Conservation (phyloP, 92 coral and sea anemone species). For the Actinernus sp. region DNA sequence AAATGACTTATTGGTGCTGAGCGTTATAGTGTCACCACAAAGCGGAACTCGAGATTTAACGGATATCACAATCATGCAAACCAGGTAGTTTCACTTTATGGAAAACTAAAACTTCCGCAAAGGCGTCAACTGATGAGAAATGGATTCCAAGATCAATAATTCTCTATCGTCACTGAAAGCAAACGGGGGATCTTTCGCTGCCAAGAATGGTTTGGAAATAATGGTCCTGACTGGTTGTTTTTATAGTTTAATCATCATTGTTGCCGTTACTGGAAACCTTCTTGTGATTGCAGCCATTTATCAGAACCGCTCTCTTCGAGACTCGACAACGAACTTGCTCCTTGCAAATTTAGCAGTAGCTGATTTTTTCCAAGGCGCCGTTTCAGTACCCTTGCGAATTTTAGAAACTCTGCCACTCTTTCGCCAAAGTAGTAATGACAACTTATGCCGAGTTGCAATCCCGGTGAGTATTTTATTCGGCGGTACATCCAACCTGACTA, state of each 20-base stretch:
- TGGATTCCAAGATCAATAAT: too few species aligned
- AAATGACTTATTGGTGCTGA: too few species aligned
- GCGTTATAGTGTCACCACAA: too few species aligned
- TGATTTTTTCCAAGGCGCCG: constrained; percentile 70
- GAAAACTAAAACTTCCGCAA: too few species aligned
- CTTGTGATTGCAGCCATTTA: constrained; percentile 54
- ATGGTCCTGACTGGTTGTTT: constrained; percentile 1
- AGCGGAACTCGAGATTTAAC: too few species aligned
- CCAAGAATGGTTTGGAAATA: neutral
- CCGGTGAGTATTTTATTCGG: constrained; percentile 66
- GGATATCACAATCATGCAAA: too few species aligned
- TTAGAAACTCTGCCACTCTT: constrained; percentile 30
- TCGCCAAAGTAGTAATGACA: constrained; percentile 5
- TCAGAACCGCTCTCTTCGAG: constrained; percentile 29
- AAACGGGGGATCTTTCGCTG: too few species aligned
- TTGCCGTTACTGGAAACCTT: constrained; percentile 64
- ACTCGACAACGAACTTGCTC: constrained; percentile 52
- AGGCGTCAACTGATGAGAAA: too few species aligned
- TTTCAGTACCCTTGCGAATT: constrained; percentile 62
- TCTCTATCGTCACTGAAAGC: too few species aligned
- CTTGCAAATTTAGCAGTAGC: constrained; percentile 71
- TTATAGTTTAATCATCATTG: constrained; percentile 4
- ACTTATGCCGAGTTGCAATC: constrained; percentile 50
- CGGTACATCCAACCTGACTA: constrained; percentile 62
- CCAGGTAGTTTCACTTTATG: too few species aligned